Base-by-base conservation (phyloP, 35 echinoderm and acorn worm genomes). In the Eucidaris tribuloides region DNA sequence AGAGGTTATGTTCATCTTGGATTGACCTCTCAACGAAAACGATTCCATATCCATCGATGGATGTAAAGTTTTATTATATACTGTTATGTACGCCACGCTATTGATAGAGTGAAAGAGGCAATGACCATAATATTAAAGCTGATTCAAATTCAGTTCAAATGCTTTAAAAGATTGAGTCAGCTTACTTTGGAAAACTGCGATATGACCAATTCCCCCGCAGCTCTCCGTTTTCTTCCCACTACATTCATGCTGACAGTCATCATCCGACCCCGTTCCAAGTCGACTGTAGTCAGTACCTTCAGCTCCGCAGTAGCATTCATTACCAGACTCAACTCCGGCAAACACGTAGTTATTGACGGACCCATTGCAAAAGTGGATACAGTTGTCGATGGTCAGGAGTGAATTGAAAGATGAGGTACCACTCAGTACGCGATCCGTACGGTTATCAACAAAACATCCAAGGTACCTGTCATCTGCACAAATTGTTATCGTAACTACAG, bases 231-330 rank as follows among this genome's bases (percentile, higher is more conserved):
- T 19, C 6, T 79, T 33, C 4, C 77, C 46, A 17, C 3, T 2
- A 48, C 77, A 79, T 3, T 0, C 19, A 2, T 1, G 32, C 11
- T 48, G 4, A 31, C 77, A 79, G 13, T 56, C 29, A 3, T 1
- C 5, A 15, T 46, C 3, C 0, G 0, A 6, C 35, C 5, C 27
- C 24, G 9, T 0, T 0, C 46, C 77, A 19, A 9, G 24, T 25
- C 77, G n/a, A 42, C 42, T 42, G 43, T 83, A 83, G 81, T 52
- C 59, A 5, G 82, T 50, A 30, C 28, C 28, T 0, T 0, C 42
- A 11, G 23, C 41, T 19, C 82, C 82, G 22, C 82, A 84, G 46
- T 48, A 84, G 45, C 82, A 84, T 62, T 84, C 60, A 27, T 71
- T 41, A 7, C 61, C 62, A 15, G 11, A 30, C 31, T 84, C 64